A percentile compares a stretch with the other conserved stretches of the same genome.
Evolutionary conservation across 2,113 vertebrate genomes (phyloP).

Genomic region (Podarcis raffonei): DNA sequence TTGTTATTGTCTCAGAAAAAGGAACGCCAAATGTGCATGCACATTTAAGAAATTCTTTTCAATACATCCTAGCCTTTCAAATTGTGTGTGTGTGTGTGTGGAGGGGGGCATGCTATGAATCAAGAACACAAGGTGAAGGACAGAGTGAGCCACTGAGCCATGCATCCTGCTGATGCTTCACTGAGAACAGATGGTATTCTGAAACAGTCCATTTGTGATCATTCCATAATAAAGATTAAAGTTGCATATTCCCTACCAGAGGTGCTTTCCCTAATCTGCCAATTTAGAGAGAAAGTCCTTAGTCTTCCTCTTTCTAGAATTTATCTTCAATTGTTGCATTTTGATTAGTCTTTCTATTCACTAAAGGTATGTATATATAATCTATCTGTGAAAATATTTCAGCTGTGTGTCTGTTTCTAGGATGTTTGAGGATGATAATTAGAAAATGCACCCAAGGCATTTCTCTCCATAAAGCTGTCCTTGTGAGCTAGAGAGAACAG

Average conservation of each 20-base stretch:
- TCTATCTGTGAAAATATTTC: conserved; percentile 27
- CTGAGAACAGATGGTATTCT: conserved; percentile 77
- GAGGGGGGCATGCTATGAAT: conserved; percentile 27
- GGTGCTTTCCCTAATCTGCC: conserved; percentile 67
- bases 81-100: conserved; percentile 6
- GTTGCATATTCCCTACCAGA: conserved; percentile 67
- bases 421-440: conserved; percentile 64
- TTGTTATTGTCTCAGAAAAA: conserved; percentile 46
- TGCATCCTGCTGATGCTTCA: conserved; percentile 66
- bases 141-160: conserved; percentile 48
- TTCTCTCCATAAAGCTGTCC: conserved; percentile 49
- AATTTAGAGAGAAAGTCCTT: conserved; percentile 60
- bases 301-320: conserved; percentile 49
- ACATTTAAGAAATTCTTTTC: not conserved
- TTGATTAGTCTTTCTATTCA: conserved; percentile 48
- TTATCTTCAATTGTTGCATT: not conserved
- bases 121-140: conserved; percentile 67
- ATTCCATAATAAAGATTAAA: conserved; percentile 78
- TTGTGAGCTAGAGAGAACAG: conserved; percentile 60
- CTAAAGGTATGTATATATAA: conserved; percentile 40
- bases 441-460: conserved; percentile 42
- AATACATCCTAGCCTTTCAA: conserved; percentile 40
- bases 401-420: conserved; percentile 51
- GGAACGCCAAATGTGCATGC: not conserved
- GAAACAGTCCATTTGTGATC: conserved; percentile 70